phyloP scores from a whole-genome alignment of 2,797 vertebrate genomes.

The Sphenopsis melanotis region DNA sequence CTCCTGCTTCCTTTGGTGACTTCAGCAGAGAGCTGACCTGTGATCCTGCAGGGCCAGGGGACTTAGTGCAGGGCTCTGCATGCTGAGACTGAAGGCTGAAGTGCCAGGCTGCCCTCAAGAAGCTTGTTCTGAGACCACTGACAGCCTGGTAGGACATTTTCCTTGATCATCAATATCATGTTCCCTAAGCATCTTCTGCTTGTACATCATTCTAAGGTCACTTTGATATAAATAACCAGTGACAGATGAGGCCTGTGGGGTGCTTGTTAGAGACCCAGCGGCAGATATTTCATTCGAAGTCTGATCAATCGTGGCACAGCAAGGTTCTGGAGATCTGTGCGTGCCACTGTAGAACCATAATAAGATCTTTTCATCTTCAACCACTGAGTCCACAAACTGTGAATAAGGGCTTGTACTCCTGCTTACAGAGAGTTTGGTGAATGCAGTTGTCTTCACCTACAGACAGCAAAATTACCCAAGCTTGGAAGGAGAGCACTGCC shows the following conservation, averaged over 20 bases:
- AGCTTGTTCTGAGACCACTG: background rate
- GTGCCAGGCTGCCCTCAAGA: background rate
- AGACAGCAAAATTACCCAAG: background rate
- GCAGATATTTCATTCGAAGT: background rate
- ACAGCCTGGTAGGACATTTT: background rate
- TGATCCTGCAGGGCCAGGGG: fast-evolving
- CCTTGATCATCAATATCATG: background rate
- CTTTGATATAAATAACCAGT: slow-evolving; percentile 17
- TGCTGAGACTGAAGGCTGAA: background rate
- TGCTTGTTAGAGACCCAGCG: background rate
- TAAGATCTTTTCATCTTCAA: background rate
- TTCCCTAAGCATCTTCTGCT: background rate
- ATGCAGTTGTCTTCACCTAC: background rate
- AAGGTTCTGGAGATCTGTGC: background rate
- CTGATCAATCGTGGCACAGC: background rate
- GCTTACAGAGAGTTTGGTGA: background rate
- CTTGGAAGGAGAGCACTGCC: background rate
- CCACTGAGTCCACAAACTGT: background rate
- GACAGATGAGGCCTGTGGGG: slow-evolving; percentile 23
- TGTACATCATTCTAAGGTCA: background rate
- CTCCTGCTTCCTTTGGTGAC: background rate
- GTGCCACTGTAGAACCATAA: background rate
- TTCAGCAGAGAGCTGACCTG: background rate
- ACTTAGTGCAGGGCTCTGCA: background rate
- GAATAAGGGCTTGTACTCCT: background rate